These are phyloP conservation scores for Tokudaia muenninki DNA, from an alignment of 2,797 vertebrate species.

Conservation along the genomic window DNA sequence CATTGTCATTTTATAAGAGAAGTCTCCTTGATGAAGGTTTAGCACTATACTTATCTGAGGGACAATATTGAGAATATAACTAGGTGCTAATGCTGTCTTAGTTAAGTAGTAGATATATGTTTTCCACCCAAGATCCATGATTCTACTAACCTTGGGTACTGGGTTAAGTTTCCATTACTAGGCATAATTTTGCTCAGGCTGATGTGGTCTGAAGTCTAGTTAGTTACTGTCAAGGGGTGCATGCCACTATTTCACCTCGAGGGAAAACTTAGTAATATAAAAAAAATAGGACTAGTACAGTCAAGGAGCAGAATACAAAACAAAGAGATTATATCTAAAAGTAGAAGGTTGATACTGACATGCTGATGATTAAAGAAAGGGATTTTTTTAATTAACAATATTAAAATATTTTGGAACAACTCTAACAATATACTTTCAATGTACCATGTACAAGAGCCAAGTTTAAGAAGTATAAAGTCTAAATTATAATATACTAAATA, in stretches of 20 bases:
- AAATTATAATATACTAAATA: neutral
- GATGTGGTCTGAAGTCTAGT: neutral
- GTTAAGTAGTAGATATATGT: neutral
- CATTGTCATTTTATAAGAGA: neutral
- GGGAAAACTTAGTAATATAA: neutral
- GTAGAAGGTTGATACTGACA: neutral
- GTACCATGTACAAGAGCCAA: neutral
- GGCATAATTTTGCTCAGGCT: neutral
- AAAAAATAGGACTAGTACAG: neutral
- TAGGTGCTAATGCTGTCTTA: neutral
- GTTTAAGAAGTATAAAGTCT: neutral
- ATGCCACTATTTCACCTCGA: neutral
- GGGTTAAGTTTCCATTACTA: neutral
- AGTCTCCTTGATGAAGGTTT: neutral
- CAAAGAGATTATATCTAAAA: neutral
- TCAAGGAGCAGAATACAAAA: neutral
- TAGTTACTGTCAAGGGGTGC: neutral
- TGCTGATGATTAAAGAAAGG: neutral
- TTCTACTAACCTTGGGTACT: neutral
- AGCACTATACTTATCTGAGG: neutral
- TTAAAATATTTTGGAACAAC: neutral
- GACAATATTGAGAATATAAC: neutral
- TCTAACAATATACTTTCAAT: neutral
- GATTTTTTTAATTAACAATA: neutral
- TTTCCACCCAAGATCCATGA: neutral